Evolutionary conservation across 1,140 invertebrate species (phyloP).

Genomic region (Physella acuta): DNA sequence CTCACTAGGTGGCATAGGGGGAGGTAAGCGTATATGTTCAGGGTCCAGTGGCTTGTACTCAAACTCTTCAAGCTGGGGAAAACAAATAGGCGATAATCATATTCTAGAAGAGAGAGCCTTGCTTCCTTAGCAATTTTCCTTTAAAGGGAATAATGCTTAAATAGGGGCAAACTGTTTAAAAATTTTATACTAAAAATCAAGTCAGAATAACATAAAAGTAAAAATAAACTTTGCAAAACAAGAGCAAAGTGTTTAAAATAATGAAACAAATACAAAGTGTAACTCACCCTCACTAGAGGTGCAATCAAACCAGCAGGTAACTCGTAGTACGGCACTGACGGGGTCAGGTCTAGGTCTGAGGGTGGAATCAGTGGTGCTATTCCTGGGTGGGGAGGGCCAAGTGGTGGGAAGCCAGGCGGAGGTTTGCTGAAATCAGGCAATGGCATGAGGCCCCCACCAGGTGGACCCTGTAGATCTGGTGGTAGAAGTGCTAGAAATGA

Average conservation of each 20-base stretch:
- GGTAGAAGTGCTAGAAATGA: neutral
- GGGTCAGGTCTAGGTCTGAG: conserved; percentile 65
- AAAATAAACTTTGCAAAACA: no score
- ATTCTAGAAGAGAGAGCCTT: no score
- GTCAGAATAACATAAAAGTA: no score
- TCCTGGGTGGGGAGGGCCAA: conserved; percentile 62
- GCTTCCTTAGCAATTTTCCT: no score
- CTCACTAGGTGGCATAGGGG: conserved; percentile 90
- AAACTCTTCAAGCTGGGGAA: conserved; percentile 77
- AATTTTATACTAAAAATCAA: no score
- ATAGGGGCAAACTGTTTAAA: no score
- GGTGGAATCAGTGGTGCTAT: conserved; percentile 38
- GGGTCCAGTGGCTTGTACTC: conserved; percentile 89
- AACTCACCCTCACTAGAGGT: conserved; percentile 79
- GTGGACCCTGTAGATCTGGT: conserved; percentile 34
- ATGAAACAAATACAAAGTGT: no score
- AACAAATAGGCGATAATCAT: no score
- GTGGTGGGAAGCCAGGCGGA: conserved; percentile 60
- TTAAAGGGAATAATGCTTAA: no score
- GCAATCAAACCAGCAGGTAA: conserved; percentile 94
- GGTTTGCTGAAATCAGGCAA: conserved; percentile 64
- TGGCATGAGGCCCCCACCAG: conserved; percentile 28
- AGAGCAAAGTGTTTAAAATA: no score
- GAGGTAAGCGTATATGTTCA: conserved; percentile 83
- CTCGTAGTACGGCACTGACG: conserved; percentile 92